Conservation (phyloP, 2,797 vertebrate species). For the Argya squamiceps region DNA sequence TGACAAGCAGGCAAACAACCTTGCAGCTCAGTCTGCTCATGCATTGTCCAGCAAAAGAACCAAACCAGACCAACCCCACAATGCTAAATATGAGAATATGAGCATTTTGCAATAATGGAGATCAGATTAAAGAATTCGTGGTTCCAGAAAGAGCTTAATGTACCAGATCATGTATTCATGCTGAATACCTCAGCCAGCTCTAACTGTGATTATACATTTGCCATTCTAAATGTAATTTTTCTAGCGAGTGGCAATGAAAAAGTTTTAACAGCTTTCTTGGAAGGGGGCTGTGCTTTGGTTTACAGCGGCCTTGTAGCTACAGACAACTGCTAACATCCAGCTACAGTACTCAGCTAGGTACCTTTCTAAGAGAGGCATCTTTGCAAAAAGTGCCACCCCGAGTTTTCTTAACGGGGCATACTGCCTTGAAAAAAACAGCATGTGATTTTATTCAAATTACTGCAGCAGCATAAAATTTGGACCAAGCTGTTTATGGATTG, state of each 20-base stretch:
- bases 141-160: neutral
- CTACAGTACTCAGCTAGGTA: neutral
- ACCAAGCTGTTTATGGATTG: constrained; percentile 58
- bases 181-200: neutral
- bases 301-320: neutral
- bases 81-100: neutral
- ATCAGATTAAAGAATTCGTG: neutral
- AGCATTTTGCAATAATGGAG: neutral
- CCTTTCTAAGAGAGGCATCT: constrained; percentile 14
- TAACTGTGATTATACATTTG: neutral
- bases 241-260: neutral
- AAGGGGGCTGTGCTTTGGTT: neutral
- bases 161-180: neutral
- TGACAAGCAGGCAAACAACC: neutral
- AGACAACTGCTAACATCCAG: neutral
- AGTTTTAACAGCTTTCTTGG: neutral
- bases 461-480: constrained; percentile 62
- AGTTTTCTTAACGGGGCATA: constrained; percentile 15
- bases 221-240: neutral
- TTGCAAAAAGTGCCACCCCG: neutral
- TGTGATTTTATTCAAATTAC: constrained; percentile 62
- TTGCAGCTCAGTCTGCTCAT: neutral
- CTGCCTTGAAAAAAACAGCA: constrained; percentile 30
- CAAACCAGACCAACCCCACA: neutral
- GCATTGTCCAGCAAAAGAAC: neutral